A percentile compares a stretch with the other conserved stretches of the same genome.
phyloP scores from a whole-genome alignment of 1,140 invertebrate genomes.

The Drosophila kurseongensis region DNA sequence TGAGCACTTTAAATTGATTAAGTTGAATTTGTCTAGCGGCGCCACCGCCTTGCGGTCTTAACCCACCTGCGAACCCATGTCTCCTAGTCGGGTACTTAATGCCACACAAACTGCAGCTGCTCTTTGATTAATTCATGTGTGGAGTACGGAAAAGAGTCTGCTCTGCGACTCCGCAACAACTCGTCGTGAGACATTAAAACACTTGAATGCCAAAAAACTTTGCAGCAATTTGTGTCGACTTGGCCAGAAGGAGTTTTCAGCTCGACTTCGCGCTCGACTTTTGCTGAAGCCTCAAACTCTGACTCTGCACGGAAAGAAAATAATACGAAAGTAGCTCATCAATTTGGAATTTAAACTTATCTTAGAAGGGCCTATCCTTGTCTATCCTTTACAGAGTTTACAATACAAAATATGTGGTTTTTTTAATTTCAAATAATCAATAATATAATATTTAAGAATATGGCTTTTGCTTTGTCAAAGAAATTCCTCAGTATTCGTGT shows the following conservation, averaged over 20 bases:
- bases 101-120: slow-evolving; percentile 54
- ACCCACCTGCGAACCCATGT: slow-evolving; percentile 10
- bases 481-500: no score
- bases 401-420: no score
- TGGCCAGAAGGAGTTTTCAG: slow-evolving; percentile 62
- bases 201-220: slow-evolving; percentile 74
- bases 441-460: no score
- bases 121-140: slow-evolving; percentile 72
- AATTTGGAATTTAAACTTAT: no score
- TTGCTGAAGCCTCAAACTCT: slow-evolving; percentile 21
- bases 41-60: slow-evolving; percentile 50
- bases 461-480: no score
- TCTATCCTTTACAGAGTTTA: no score
- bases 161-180: slow-evolving; percentile 42
- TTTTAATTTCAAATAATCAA: no score
- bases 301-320: slow-evolving; percentile 19
- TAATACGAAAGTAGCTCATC: not conserved
- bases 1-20: slow-evolving; percentile 81
- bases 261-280: slow-evolving; percentile 30
- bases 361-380: no score
- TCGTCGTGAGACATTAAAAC: slow-evolving; percentile 76
- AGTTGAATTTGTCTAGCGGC: slow-evolving; percentile 79
- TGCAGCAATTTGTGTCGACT: slow-evolving; percentile 68
- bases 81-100: slow-evolving; percentile 57
- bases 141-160: slow-evolving; percentile 30